Percentiles rank a stretch among this genome's conserved stretches.
Conservation (phyloP, 2,888 invertebrate species). For the Homarus gammarus region DNA sequence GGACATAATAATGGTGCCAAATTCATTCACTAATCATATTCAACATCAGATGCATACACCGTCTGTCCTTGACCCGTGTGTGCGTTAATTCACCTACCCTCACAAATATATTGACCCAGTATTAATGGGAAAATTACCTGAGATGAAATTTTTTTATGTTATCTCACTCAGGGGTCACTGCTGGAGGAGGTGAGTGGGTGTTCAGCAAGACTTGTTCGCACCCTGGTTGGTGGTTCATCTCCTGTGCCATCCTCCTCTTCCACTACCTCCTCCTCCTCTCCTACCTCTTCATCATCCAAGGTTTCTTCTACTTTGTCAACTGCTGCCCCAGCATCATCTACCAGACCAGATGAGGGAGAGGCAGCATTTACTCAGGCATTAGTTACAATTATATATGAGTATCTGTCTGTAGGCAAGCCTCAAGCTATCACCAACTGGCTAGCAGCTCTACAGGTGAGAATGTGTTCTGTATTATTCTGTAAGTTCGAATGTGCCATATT, state of each 20-base stretch:
- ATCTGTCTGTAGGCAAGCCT: constrained; percentile 68
- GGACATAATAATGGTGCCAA: no score
- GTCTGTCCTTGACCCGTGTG: no score
- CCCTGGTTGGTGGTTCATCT: constrained; percentile 52
- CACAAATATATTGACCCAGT: no score
- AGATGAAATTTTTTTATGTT: no score
- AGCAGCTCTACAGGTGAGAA: constrained; percentile 66
- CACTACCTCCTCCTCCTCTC: neutral
- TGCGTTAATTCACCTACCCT: no score
- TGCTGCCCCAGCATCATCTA: neutral
- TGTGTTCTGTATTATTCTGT: no score
- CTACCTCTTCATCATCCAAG: neutral
- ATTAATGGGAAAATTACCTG: neutral
- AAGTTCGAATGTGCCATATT: no score
- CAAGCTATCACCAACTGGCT: constrained; percentile 70
- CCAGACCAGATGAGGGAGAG: constrained; percentile 38
- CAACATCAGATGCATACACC: no score
- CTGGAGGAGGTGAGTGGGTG: constrained; percentile 58
- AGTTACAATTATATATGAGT: constrained; percentile 65
- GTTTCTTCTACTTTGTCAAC: neutral
- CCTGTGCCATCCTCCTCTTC: neutral
- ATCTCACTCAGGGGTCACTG: constrained; percentile 40
- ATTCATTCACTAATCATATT: no score
- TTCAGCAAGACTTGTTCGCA: constrained; percentile 49
- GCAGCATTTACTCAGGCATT: constrained; percentile 59